Evolutionary conservation across 2,888 invertebrate genomes (phyloP), one percentile per base, ranked within the genome.

Genomic region (Ochropleura leucogaster): DNA sequence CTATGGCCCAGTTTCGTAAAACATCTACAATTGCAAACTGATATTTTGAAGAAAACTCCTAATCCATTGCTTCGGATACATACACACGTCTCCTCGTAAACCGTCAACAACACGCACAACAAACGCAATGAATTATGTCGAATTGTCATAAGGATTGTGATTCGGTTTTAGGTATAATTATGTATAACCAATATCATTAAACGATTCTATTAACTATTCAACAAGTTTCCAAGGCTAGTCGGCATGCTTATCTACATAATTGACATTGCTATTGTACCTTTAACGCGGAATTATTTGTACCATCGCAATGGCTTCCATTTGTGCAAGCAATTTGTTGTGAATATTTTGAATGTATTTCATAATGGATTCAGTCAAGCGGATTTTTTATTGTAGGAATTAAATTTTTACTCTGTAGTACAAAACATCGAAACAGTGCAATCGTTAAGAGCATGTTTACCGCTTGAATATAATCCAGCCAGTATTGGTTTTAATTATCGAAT

Each of bases 181-280:
- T 59, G 3, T 68, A 59, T 16, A 65, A 12, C 8, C n/a, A 68
- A 44, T 68, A 63, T 47, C 14, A 53, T 59, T 20, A 20, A 68
- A 59, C 51, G 46, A 62, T 75, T 75, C 60, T 51, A 57, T 80
- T 70, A 40, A 49, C 20, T 72, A 42, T 30, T 68, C 55, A 76
- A 64, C 68, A 66, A 57, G 49, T 68, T 64, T 68, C 0, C 72
- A 72, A 72, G 84, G 82, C 47, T 66, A 59, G 20, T 65, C 46
- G 20, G 40, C 47, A 71, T 51, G 64, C 64, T 80, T 72, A 75
- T 80, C 70, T 70, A 57, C 57, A 57, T 76, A 66, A 79, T 83
- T 64, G 70, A 68, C 68, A 62, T 62, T n/a, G 63, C 59, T 51
- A 71, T 66, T 74, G 60, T 71, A 66, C 20, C 10, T 59, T 40